phyloP scores from a whole-genome alignment of 2,113 vertebrate genomes.

The Thinocorus orbignyianus region DNA sequence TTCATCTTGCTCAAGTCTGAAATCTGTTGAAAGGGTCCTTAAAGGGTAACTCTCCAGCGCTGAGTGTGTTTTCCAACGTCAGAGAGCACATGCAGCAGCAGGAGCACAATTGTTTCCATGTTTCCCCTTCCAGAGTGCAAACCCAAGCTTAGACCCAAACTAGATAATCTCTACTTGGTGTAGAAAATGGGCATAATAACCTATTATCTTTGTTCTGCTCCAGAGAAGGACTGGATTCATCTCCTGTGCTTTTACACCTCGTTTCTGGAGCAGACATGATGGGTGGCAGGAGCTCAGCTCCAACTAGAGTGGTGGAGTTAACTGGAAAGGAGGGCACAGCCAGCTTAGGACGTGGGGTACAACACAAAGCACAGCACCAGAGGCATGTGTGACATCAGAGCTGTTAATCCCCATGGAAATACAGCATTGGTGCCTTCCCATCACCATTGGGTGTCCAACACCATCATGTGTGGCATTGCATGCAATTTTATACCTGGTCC shows the following conservation, averaged over 20 bases:
- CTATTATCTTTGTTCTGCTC: not conserved
- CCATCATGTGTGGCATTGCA: not conserved
- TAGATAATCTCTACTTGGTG: not conserved
- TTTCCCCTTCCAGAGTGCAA: not conserved
- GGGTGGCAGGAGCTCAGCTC: not conserved
- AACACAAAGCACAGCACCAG: rapidly evolving
- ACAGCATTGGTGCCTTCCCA: not conserved
- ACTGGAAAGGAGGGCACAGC: not conserved
- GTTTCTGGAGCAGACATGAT: not conserved
- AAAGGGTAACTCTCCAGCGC: not conserved
- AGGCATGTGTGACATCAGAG: not conserved
- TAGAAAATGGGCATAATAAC: not conserved
- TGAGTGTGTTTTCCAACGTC: not conserved
- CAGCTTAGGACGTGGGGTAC: rapidly evolving
- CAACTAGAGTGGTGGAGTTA: not conserved
- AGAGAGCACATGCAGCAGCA: not conserved
- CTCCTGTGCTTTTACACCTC: not conserved
- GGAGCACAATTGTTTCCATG: not conserved
- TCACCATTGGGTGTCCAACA: not conserved
- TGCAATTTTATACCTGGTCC: not conserved
- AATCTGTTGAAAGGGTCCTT: conserved; percentile 3
- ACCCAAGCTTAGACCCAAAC: not conserved
- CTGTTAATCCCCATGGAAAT: not conserved
- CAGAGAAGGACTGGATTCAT: no score
- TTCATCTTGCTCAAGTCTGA: not conserved